Evolutionary conservation across 2,888 invertebrate species (phyloP), one percentile per base, ranked within the genome.

Genomic region (Tipula helvola): DNA sequence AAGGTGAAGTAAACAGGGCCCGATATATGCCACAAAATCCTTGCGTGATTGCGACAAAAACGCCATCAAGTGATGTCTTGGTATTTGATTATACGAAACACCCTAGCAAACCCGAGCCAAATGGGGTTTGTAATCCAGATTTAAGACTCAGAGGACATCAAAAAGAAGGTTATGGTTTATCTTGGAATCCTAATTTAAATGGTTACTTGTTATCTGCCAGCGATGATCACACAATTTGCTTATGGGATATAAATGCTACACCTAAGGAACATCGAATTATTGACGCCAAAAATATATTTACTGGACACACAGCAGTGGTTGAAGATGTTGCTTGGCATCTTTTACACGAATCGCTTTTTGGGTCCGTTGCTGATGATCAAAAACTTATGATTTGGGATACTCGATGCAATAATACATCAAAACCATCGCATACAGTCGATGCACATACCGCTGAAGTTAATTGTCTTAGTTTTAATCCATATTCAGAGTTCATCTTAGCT

Each of bases 381-480:
- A 97, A 99, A 90, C 94, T 99, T 89, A 99, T 99, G 98, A 98
- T 98, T 89, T 99, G 99, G 99, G 99, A 99, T 91, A 99, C 99
- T 2, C 95, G 98, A 89, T 97, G 97, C 90, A 98, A 97, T 92
- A 98, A 98, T 91, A 97, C 98, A 28, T 97, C 96, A 89, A 99
- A 98, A 92, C 99, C 99, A 1, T 98, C 98, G 42, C 99, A 99
- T 91, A 98, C 97, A 0, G 99, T 99, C 2, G 99, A 99, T 91
- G 99, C 99, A 0, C 99, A 99, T 91, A 97, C 98, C 0, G 99
- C 99, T 0, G 99, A 99, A 92, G 99, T 99, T 0, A 99, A 99
- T 93, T 99, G 99, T 90, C 93, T 99, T 88, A 99, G 99, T 89
- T 99, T 99, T 93, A 99, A 99, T 92, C 99, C 99, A 0, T 99